Evolutionary conservation across 2,888 invertebrate species (phyloP).

Genomic region (Meloe dianella): DNA sequence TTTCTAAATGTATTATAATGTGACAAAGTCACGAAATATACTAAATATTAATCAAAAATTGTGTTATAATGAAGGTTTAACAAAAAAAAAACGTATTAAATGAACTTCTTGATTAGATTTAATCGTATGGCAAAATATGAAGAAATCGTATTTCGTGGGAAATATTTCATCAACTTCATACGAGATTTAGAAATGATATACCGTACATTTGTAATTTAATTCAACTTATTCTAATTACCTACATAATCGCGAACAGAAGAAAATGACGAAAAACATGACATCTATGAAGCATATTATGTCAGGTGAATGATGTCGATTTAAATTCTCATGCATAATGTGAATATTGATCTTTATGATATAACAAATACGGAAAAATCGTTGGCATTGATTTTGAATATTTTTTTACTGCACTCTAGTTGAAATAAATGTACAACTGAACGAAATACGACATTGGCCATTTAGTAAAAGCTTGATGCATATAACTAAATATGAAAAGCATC

Average conservation of each 20-base stretch:
- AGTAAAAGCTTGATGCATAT: background rate
- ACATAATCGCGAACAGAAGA: background rate
- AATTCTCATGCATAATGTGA: background rate
- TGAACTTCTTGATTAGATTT: background rate
- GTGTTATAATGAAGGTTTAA: background rate
- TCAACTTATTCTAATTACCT: background rate
- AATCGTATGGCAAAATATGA: background rate
- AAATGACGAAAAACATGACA: background rate
- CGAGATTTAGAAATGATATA: background rate
- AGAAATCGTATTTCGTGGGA: background rate
- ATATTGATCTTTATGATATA: background rate
- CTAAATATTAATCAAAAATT: conserved; percentile 2
- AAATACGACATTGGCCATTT: background rate
- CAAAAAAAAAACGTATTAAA: background rate
- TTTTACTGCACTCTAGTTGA: background rate
- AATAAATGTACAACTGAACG: background rate
- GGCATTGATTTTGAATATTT: background rate
- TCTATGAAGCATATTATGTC: background rate
- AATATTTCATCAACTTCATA: background rate
- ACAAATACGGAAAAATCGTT: background rate
- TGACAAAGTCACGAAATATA: background rate
- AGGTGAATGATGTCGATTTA: background rate
- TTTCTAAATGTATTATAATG: background rate
- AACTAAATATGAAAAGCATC: conserved; percentile 30
- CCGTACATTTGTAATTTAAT: background rate